Conservation (phyloP, 2,888 invertebrate species). For the Meiosimyza platycephala region DNA sequence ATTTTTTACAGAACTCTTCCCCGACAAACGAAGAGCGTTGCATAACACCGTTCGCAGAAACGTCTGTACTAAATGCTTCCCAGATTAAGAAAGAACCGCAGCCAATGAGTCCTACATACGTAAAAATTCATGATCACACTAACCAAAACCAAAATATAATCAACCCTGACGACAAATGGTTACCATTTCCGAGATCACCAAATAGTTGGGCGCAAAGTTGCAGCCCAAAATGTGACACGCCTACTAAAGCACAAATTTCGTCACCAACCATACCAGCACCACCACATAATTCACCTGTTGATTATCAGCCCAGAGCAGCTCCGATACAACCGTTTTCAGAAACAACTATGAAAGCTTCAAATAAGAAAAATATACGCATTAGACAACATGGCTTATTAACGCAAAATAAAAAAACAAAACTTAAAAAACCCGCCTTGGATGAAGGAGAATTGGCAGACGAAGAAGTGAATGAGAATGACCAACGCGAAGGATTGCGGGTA, state of each 20-base stretch:
- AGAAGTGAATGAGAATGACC: not conserved
- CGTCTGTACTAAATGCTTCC: constrained; percentile 31
- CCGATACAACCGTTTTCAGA: constrained; percentile 36
- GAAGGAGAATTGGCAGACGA: not conserved
- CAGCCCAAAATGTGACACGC: constrained; percentile 7
- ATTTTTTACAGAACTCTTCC: constrained; percentile 39
- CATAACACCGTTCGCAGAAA: constrained; percentile 14
- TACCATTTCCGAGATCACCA: constrained; percentile 38
- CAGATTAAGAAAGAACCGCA: constrained; percentile 35
- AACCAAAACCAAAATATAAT: constrained; percentile 10
- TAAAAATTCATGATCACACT: not conserved
- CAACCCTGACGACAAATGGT: constrained; percentile 39
- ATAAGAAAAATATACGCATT: constrained; percentile 54
- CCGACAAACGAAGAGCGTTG: not conserved
- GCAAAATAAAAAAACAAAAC: constrained; percentile 24
- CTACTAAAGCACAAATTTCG: constrained; percentile 7
- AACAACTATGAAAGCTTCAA: constrained; percentile 24
- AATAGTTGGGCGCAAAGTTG: constrained; percentile 33
- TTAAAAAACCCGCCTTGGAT: not conserved
- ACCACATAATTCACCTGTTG: constrained; percentile 58
- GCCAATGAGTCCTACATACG: not conserved
- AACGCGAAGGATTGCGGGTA: constrained; percentile 60
- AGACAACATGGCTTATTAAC: constrained; percentile 50
- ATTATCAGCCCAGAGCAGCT: constrained; percentile 49
- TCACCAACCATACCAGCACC: constrained; percentile 51